Base-by-base conservation (phyloP, 2,888 invertebrate genomes). In the Drosophila borealis region DNA sequence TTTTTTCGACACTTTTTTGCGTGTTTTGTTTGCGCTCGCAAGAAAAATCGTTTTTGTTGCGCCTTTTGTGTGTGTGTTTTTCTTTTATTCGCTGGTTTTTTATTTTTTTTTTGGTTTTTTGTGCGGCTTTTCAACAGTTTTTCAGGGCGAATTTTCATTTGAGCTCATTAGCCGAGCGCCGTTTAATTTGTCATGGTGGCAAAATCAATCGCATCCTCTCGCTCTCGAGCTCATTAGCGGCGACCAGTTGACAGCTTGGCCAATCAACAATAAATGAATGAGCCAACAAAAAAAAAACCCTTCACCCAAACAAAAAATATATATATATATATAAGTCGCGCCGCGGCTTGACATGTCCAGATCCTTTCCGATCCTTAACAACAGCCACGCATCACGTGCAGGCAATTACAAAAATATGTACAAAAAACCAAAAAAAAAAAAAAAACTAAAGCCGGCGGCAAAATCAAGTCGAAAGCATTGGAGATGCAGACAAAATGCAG, bases 171-270 rank as follows among this genome's bases (percentile, higher is more conserved):
- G 76, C 37, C 34, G 78, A 82, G 62, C 71, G 71, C 73, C 80
- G 64, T 80, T 82, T 69, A 78, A 89, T 86, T 86, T 80, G 85
- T 87, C 78, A 81, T 65, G 78, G 80, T 70, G 74, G 67, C 78
- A 68, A 76, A 80, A 76, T 85, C 72, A 71, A 80, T 65, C 65
- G 61, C 25, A 29, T 29, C 29, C 29, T 8, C 29, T 29, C 29
- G 29, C 29, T 29, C 29, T 29, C 14, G 8, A 37, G 37, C 63
- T 60, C 81, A 78, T 81, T 86, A 86, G 74, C 63, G 60, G 67
- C 61, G 45, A 45, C 37, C 57, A 50, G 59, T 65, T 73, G 81
- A 77, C 78, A 80, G 80, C 80, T 62, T 64, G 64, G 48, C 71
- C 51, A 68, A 80, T 69, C 66, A 81, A 68, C 73, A 79, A 80